A percentile compares a stretch with the other conserved stretches of the same genome.
phyloP scores from a whole-genome alignment of 2,797 vertebrate species.

The Microctenopoma stevenorrisi region DNA sequence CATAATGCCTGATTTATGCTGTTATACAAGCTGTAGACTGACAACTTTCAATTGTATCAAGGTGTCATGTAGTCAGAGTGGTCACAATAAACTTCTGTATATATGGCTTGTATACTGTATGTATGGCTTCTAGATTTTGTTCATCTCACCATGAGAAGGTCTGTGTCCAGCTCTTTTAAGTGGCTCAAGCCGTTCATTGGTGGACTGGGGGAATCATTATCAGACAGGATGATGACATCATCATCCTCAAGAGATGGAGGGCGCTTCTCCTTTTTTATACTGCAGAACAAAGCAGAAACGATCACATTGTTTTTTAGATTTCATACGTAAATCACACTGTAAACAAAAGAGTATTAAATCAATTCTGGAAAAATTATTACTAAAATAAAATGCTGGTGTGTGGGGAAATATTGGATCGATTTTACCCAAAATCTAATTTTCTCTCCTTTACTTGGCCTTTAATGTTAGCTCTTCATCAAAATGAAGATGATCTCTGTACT shows the following conservation, averaged over 20 bases:
- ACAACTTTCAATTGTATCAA: no score
- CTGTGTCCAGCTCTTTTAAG: constrained; percentile 87
- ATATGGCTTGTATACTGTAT: no score
- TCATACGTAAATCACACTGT: not conserved
- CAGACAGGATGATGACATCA: constrained; percentile 92
- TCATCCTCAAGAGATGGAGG: constrained; percentile 88
- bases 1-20: no score
- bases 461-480: not conserved
- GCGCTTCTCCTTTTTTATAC: constrained; percentile 85
- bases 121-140: not conserved
- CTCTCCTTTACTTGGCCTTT: not conserved
- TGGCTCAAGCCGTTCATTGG: constrained; percentile 89
- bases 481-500: not conserved
- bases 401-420: not conserved
- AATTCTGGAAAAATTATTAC: not conserved
- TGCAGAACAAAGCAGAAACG: constrained; percentile 65
- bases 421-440: not conserved
- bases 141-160: constrained; percentile 90
- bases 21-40: no score
- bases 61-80: no score
- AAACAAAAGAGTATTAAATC: not conserved
- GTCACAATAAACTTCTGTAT: no score
- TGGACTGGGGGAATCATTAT: constrained; percentile 91
- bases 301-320: not conserved
- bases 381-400: not conserved